phyloP scores from a whole-genome alignment of 2,113 vertebrate genomes.

The Dipodomys merriami region DNA sequence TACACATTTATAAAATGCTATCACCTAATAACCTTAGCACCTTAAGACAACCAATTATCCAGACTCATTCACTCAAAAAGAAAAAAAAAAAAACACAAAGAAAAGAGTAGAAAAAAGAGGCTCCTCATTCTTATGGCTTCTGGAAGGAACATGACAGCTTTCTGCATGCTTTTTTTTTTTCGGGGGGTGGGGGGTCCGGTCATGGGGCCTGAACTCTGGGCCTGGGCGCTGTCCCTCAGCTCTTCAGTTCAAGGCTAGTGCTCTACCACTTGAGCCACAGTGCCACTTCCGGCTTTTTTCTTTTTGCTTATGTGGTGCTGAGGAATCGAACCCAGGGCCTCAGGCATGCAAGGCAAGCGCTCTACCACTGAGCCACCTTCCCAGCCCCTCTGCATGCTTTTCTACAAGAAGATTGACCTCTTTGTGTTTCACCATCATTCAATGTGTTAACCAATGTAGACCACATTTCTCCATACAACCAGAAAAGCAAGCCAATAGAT shows the following conservation, averaged over 20 bases:
- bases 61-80: not conserved
- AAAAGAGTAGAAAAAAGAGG: not conserved
- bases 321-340: too few species aligned
- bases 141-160: not conserved
- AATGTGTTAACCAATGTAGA: not conserved
- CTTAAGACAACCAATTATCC: not conserved
- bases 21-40: not conserved
- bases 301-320: too few species aligned
- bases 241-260: too few species aligned
- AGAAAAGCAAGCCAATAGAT: not conserved
- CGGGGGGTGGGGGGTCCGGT: too few species aligned
- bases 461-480: not conserved
- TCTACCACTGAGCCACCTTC: too few species aligned
- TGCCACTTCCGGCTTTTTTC: too few species aligned
- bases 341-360: too few species aligned
- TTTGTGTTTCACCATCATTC: not conserved
- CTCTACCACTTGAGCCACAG: too few species aligned
- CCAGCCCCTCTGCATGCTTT: not conserved
- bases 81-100: not conserved
- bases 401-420: not conserved
- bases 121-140: not conserved
- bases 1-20: conserved; percentile 25
- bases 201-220: too few species aligned
- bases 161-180: too few species aligned
- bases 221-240: too few species aligned